A percentile compares a stretch with the other conserved stretches of the same genome.
Evolutionary conservation across 2,113 vertebrate species (phyloP).

Genomic region (Macrotus californicus): DNA sequence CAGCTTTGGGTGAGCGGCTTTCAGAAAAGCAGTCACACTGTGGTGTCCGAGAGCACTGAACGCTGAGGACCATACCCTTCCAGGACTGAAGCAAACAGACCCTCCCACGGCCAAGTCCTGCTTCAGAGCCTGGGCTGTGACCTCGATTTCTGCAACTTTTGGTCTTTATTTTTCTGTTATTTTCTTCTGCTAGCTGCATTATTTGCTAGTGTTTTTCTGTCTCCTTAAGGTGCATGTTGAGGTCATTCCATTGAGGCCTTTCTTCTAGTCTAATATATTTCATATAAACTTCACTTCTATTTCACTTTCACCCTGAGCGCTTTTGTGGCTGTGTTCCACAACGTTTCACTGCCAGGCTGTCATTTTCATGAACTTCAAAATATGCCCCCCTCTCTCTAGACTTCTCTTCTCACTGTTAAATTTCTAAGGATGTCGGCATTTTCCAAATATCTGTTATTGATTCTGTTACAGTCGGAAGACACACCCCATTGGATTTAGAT

Average conservation of each 20-base stretch:
- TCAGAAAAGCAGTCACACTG: neutral
- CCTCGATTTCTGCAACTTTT: neutral
- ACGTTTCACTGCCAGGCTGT: neutral
- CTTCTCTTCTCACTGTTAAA: neutral
- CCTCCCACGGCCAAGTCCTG: too few relatives aligned
- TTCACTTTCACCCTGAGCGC: neutral
- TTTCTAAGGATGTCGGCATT: neutral
- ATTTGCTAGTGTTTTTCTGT: neutral
- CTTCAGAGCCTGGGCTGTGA: neutral
- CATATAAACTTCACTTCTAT: neutral
- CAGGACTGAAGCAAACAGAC: conserved; percentile 69
- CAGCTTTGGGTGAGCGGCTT: neutral
- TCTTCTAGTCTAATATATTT: neutral
- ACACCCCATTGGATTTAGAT: neutral
- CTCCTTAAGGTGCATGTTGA: neutral
- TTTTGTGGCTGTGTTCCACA: neutral
- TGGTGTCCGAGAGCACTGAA: neutral
- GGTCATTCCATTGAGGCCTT: neutral
- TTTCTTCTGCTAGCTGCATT: neutral
- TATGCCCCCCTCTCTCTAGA: neutral
- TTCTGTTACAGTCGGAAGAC: neutral
- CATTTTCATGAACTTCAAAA: neutral
- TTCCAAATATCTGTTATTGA: neutral
- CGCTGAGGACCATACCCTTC: conserved; percentile 89
- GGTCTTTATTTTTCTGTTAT: neutral